Evolutionary conservation across 2,797 vertebrate species (phyloP).

Genomic region (Enteromius paludinosus): DNA sequence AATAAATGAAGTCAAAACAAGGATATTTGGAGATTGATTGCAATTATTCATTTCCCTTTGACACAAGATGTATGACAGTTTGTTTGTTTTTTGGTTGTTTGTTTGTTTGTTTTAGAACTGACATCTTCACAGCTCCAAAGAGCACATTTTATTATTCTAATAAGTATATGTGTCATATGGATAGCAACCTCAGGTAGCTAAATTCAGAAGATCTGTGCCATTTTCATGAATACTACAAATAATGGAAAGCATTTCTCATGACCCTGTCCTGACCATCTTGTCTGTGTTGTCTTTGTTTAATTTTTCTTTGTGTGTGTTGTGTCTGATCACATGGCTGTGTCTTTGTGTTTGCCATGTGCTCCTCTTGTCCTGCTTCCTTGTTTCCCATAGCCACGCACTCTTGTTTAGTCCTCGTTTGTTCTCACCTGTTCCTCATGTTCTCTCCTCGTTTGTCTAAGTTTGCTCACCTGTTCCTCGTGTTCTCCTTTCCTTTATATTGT

Average conservation of each 20-base stretch:
- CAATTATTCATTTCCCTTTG: constrained; percentile 13
- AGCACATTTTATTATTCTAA: background rate
- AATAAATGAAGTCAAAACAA: constrained; percentile 28
- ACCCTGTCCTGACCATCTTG: no score
- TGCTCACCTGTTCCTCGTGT: no score
- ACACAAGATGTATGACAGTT: background rate
- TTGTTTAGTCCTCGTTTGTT: no score
- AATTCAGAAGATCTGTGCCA: background rate
- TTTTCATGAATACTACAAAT: background rate
- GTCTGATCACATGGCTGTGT: no score
- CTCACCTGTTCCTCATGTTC: no score
- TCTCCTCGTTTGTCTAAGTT: no score
- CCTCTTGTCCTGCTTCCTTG: no score
- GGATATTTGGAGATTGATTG: background rate
- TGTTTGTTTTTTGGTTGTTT: background rate
- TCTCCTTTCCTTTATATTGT: no score
- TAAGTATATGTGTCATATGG: background rate
- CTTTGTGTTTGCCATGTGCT: no score
- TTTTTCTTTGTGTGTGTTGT: no score
- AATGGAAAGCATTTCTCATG: background rate
- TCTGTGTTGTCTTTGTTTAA: no score
- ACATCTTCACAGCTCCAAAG: background rate
- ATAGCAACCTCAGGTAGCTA: background rate
- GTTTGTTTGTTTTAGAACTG: constrained; percentile 1
- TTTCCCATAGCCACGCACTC: no score